Evolutionary conservation across 2,888 invertebrate species (phyloP).

Genomic region (Microctonus hyperodae): DNA sequence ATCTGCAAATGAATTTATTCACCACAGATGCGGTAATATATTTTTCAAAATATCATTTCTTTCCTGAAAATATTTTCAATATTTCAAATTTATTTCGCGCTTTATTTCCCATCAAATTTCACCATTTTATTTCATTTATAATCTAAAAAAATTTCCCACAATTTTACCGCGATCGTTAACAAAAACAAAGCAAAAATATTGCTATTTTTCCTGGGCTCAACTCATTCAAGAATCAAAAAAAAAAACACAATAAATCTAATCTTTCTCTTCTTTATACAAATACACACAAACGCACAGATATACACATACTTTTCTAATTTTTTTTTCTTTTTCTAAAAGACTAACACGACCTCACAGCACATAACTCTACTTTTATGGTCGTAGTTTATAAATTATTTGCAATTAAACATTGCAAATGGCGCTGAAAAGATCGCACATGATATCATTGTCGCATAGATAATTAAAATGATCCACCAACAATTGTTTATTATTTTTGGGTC

Average conservation of each 20-base stretch:
- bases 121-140: neutral
- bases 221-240: neutral
- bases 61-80: neutral
- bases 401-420: constrained; percentile 39
- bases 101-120: constrained; percentile 6
- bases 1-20: neutral
- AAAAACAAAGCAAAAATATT: neutral
- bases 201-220: neutral
- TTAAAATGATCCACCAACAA: neutral
- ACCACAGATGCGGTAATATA: neutral
- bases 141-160: too few species aligned
- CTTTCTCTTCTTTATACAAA: neutral
- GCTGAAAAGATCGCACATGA: constrained; percentile 46
- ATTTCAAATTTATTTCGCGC: neutral
- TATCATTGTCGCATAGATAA: constrained; percentile 1
- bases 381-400: constrained; percentile 25
- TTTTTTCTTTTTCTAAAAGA: neutral
- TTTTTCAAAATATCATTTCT: neutral
- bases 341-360: neutral
- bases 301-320: constrained; percentile 22
- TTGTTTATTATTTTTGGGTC: neutral
- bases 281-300: neutral
- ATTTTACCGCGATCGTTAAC: neutral
- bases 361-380: neutral
- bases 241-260: too few species aligned